Percentiles rank a stretch among this genome's conserved stretches.
phyloP scores from a whole-genome alignment of 2,888 invertebrate species.

The Caenorhabditis imperialis region DNA sequence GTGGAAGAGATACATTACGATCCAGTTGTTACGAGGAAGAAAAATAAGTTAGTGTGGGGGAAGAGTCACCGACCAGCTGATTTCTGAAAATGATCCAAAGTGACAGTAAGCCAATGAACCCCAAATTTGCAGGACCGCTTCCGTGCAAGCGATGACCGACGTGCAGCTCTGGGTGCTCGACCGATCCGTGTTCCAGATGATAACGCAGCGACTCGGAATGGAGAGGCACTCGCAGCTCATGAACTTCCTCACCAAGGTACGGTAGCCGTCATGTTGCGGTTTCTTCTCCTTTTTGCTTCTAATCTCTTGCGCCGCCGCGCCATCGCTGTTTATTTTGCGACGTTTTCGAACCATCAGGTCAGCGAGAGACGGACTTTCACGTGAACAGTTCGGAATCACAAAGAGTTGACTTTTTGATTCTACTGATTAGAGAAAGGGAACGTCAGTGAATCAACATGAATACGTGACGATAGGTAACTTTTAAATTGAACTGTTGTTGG shows the following conservation, averaged over 20 bases:
- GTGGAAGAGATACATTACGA: conserved; percentile 50
- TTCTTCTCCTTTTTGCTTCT: conserved; percentile 1
- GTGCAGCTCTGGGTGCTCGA: conserved; percentile 92
- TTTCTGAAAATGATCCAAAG: background rate
- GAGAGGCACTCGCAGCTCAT: conserved; percentile 90
- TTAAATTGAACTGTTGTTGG: no score
- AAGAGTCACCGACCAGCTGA: background rate
- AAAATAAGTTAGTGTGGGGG: conserved; percentile 31
- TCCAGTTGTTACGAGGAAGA: conserved; percentile 14
- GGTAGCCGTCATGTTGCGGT: background rate
- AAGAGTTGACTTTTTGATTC: conserved; percentile 21
- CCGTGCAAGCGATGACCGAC: conserved; percentile 84
- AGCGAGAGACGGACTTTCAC: conserved; percentile 12
- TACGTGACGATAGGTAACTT: no score
- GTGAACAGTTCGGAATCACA: conserved; percentile 9
- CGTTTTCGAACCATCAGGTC: conserved; percentile 13
- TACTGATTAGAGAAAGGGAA: no score
- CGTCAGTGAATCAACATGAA: no score
- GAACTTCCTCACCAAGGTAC: conserved; percentile 83
- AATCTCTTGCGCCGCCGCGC: conserved; percentile 1
- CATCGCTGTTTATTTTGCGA: conserved; percentile 29
- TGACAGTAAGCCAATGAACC: background rate
- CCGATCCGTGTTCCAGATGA: conserved; percentile 88
- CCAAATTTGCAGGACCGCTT: conserved; percentile 70
- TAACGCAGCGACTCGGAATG: conserved; percentile 89